Conservation (phyloP, 2,797 vertebrate species). For the Acestrorhynchus altus region DNA sequence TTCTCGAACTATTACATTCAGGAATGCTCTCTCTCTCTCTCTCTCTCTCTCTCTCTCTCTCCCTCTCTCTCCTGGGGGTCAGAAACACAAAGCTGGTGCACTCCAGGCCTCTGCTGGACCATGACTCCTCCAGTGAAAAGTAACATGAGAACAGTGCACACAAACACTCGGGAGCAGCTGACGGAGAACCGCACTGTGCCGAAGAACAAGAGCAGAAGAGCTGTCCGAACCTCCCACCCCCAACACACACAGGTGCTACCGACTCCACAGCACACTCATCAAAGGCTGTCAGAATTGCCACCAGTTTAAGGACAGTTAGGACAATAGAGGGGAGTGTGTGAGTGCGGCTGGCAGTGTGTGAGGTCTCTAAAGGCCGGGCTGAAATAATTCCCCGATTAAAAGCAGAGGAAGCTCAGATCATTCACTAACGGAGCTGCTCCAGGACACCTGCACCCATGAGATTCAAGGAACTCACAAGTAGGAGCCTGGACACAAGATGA, state of each 20-base stretch:
- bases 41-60: background rate
- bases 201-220: conserved; percentile 65
- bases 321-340: background rate
- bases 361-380: conserved; percentile 6
- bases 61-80: conserved; percentile 65
- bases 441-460: background rate
- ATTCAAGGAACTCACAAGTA: background rate
- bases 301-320: conserved; percentile 1
- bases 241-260: conserved; percentile 67
- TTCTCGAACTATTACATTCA: background rate
- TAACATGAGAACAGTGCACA: conserved; percentile 71
- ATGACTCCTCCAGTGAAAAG: conserved; percentile 76
- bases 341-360: conserved; percentile 7
- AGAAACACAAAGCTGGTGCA: conserved; percentile 77
- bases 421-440: too few species aligned
- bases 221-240: conserved; percentile 32
- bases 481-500: too few species aligned
- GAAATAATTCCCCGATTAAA: background rate
- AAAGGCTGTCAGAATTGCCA: background rate
- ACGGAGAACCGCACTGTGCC: background rate
- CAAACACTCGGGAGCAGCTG: background rate
- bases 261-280: conserved; percentile 40
- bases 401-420: background rate
- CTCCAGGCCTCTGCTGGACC: conserved; percentile 81
- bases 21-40: background rate